Evolutionary conservation across 2,113 vertebrate species (phyloP).

Genomic region (Glaucomys volans): DNA sequence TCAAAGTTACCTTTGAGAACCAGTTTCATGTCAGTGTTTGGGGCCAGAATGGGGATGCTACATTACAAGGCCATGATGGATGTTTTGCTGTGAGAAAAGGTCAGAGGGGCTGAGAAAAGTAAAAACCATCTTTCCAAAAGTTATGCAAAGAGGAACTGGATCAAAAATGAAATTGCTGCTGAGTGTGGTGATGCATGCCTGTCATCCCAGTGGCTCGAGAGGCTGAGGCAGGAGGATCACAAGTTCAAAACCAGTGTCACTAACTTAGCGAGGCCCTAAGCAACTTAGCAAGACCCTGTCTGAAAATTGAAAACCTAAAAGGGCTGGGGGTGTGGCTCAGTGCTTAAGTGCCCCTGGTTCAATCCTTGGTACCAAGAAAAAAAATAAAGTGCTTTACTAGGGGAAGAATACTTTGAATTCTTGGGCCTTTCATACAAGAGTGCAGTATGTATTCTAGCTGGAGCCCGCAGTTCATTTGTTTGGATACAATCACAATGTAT

Average conservation of each 20-base stretch:
- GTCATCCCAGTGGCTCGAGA: too few relatives aligned
- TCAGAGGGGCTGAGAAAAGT: background rate
- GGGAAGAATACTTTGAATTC: background rate
- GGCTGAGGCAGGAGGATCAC: too few relatives aligned
- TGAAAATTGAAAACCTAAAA: too few relatives aligned
- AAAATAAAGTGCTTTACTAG: background rate
- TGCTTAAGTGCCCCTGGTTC: too few relatives aligned
- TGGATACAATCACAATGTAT: background rate
- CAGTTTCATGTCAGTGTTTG: background rate
- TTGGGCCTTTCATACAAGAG: background rate
- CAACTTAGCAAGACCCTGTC: too few relatives aligned
- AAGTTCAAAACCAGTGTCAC: too few relatives aligned
- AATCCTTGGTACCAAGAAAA: too few relatives aligned
- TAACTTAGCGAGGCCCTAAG: too few relatives aligned
- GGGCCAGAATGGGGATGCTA: background rate
- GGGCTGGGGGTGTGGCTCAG: too few relatives aligned
- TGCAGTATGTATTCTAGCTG: rapidly evolving
- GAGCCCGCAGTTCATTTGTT: background rate
- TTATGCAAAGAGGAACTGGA: background rate
- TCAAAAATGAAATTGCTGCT: background rate
- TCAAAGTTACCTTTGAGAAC: background rate
- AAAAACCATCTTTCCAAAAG: background rate
- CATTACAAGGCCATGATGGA: background rate
- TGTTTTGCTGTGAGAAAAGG: background rate
- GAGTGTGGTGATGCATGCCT: too few relatives aligned